Evolutionary conservation across 1,140 invertebrate genomes (phyloP).

Genomic region (Pseudomyrmex dendroicus): DNA sequence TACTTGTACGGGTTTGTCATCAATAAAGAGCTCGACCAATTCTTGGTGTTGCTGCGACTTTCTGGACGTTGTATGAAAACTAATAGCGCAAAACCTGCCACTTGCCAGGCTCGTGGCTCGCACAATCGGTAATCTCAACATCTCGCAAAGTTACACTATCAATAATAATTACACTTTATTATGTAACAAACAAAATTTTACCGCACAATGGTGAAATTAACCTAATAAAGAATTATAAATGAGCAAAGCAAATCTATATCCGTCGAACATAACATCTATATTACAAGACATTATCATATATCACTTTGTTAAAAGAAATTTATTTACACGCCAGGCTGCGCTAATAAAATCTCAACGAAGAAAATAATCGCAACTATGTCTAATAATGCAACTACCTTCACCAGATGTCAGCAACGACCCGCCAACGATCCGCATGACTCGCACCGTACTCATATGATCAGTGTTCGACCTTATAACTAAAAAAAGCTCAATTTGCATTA

Average conservation of each 20-base stretch:
- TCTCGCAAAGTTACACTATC: slow-evolving; percentile 76
- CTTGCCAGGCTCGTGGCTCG: slow-evolving; percentile 80
- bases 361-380: background rate
- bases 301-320: background rate
- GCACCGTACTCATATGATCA: slow-evolving; percentile 41
- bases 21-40: slow-evolving; percentile 98
- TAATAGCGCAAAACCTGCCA: slow-evolving; percentile 70
- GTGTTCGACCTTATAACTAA: background rate
- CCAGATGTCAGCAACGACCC: slow-evolving; percentile 22
- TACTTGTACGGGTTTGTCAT: slow-evolving; percentile 97
- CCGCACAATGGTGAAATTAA: slow-evolving; percentile 32
- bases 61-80: slow-evolving; percentile 75
- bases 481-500: too few relatives aligned
- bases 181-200: slow-evolving; percentile 67
- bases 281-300: background rate
- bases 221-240: slow-evolving; percentile 2
- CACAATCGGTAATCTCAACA: slow-evolving; percentile 86
- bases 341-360: background rate
- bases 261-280: background rate
- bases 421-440: background rate
- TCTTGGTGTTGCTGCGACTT: slow-evolving; percentile 87
- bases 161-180: slow-evolving; percentile 56
- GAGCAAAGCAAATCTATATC: background rate
- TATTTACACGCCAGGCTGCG: background rate
- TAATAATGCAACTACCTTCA: slow-evolving; percentile 20